These are phyloP conservation scores for Halyomorpha halys DNA, from an alignment of 1,140 invertebrate species.

Conservation along the genomic window DNA sequence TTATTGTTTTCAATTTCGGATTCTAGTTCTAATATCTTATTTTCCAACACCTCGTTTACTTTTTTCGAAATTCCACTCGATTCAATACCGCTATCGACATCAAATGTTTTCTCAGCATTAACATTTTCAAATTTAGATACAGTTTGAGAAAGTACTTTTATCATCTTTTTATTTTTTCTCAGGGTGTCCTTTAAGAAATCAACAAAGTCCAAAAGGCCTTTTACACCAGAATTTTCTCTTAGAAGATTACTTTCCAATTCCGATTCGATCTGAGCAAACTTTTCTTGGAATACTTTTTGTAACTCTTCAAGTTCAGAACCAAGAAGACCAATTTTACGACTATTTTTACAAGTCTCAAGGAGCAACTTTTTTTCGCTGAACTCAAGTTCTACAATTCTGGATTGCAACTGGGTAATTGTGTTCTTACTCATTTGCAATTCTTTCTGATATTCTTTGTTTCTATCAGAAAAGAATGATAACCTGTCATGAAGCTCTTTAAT, in stretches of 20 bases:
- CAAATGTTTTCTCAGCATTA: slow-evolving; percentile 1
- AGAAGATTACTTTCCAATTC: neutral
- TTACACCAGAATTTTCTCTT: neutral
- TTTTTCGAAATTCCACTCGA: neutral
- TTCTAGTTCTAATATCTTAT: neutral
- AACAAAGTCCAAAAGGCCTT: neutral
- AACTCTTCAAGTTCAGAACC: neutral
- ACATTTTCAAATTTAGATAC: neutral
- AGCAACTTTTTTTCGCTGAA: neutral
- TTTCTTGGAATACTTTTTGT: neutral
- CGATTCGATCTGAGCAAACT: neutral
- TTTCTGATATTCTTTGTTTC: neutral
- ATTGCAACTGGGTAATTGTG: slow-evolving; percentile 6
- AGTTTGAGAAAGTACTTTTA: neutral
- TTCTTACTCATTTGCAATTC: neutral
- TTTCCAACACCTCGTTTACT: neutral
- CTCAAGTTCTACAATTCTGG: neutral
- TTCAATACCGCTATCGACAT: neutral
- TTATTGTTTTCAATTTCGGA: neutral
- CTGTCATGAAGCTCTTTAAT: slow-evolving; percentile 1
- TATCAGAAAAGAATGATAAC: slow-evolving; percentile 5
- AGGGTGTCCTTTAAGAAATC: neutral
- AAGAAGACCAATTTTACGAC: neutral
- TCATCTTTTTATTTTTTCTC: slow-evolving; percentile 2
- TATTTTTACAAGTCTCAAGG: neutral